These are phyloP conservation scores for Strix occidentalis DNA, from an alignment of 2,797 vertebrate species.

Conservation along the genomic window DNA sequence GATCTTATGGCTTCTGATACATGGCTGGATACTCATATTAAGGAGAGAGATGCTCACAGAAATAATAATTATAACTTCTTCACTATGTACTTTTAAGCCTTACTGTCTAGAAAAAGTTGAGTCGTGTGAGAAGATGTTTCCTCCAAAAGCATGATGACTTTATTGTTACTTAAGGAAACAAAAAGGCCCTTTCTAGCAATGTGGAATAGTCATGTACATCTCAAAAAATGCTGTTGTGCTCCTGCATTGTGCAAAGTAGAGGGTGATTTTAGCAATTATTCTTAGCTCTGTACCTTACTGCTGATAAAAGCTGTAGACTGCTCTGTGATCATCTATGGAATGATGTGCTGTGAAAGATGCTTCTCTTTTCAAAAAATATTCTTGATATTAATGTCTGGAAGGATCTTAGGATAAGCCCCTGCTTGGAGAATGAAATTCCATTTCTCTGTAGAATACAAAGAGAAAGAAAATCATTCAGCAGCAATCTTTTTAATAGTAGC, in stretches of 20 bases:
- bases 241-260: neutral
- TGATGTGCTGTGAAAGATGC: neutral
- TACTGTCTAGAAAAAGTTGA: neutral
- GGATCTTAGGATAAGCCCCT: neutral
- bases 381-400: neutral
- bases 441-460: neutral
- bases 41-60: neutral
- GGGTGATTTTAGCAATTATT: neutral
- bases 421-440: neutral
- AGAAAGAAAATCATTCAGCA: neutral
- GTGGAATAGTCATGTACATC: neutral
- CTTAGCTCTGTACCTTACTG: neutral
- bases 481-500: constrained; percentile 16
- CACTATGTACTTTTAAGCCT: neutral
- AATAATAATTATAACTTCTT: neutral
- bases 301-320: neutral
- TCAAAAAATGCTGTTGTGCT: neutral
- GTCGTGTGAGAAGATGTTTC: neutral
- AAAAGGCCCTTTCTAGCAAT: neutral
- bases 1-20: neutral
- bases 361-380: neutral
- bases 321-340: neutral
- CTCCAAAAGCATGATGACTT: neutral
- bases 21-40: neutral
- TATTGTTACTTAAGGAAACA: neutral